Conservation (phyloP, 2,113 vertebrate species). For the Diadophis punctatus region DNA sequence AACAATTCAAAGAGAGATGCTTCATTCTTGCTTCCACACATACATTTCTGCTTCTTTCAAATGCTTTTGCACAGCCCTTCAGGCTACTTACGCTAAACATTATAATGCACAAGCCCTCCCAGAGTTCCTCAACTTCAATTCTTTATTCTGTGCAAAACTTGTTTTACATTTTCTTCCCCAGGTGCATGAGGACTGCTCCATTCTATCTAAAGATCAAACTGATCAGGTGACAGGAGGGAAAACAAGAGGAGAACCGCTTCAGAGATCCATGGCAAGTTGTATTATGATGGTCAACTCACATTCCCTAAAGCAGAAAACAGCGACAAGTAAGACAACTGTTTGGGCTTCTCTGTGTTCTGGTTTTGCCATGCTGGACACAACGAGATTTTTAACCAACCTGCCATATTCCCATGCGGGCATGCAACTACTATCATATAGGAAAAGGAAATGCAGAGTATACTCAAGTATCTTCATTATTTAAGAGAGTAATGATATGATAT, state of each 20-base stretch:
- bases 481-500: neutral
- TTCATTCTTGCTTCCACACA: neutral
- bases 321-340: neutral
- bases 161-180: neutral
- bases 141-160: neutral
- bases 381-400: neutral
- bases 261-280: neutral
- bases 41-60: neutral
- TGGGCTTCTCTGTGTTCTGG: neutral
- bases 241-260: neutral
- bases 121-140: neutral
- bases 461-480: neutral
- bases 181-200: neutral
- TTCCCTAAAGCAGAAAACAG: neutral
- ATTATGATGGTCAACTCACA: neutral
- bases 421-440: neutral
- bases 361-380: neutral
- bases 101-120: neutral
- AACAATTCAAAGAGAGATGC: neutral
- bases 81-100: neutral
- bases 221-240: neutral
- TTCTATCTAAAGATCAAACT: constrained; percentile 12
- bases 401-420: neutral
- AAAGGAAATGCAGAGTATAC: neutral
- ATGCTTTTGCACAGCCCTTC: neutral